Percentiles rank a stretch among this genome's conserved stretches.
Evolutionary conservation across 2,797 vertebrate species (phyloP).

Genomic region (Serranus cabrilla): DNA sequence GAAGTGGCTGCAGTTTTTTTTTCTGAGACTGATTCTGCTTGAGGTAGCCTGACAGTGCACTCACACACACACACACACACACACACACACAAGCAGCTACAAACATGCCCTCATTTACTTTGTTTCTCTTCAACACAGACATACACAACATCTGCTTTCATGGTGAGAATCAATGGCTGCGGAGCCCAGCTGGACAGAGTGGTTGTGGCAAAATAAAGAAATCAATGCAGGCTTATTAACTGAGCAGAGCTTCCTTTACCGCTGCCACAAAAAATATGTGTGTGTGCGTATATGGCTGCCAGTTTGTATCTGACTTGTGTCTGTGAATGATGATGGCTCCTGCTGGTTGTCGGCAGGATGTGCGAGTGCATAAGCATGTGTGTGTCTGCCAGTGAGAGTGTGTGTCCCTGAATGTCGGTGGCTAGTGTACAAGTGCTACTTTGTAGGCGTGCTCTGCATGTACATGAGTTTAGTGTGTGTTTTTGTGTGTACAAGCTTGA

Average conservation of each 20-base stretch:
- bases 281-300: constrained; percentile 22
- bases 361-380: constrained; percentile 53
- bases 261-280: constrained; percentile 59
- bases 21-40: constrained; percentile 49
- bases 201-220: constrained; percentile 76
- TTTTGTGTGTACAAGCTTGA: constrained; percentile 26
- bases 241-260: constrained; percentile 67
- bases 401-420: constrained; percentile 51
- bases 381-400: constrained; percentile 28
- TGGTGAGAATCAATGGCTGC: constrained; percentile 73
- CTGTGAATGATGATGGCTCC: constrained; percentile 60
- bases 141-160: constrained; percentile 51
- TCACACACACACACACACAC: constrained; percentile 8
- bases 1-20: constrained; percentile 35
- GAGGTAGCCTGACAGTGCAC: constrained; percentile 51
- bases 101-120: constrained; percentile 53
- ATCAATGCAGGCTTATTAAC: constrained; percentile 82
- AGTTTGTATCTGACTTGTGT: constrained; percentile 48
- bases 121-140: constrained; percentile 59
- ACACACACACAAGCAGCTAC: constrained; percentile 6
- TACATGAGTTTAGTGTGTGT: constrained; percentile 41
- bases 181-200: constrained; percentile 60
- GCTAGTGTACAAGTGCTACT: constrained; percentile 62
- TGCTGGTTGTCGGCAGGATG: constrained; percentile 47
- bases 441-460: constrained; percentile 66